Conservation (phyloP, 1,140 invertebrate species). For the Ceratosolen fusciceps region DNA sequence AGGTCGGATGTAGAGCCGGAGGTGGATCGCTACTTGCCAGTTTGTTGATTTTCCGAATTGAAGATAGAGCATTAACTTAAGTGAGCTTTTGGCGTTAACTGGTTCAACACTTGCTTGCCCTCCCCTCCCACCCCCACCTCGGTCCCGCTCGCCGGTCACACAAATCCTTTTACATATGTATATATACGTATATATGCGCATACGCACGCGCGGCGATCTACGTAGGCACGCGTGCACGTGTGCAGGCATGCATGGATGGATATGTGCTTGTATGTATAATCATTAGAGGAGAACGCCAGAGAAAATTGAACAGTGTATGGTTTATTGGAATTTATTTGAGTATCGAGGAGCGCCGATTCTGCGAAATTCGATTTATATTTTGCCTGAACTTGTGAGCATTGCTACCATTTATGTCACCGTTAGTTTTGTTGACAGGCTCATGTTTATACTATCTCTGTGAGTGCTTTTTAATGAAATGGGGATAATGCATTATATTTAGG, state of each 20-base stretch:
- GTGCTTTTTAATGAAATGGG: slow-evolving; percentile 44
- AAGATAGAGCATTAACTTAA: slow-evolving; percentile 40
- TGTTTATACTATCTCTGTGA: slow-evolving; percentile 31
- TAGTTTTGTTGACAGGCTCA: slow-evolving; percentile 7
- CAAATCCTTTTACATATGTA: too few relatives aligned
- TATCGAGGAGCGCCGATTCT: slow-evolving; percentile 10
- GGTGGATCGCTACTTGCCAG: not conserved
- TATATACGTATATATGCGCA: too few relatives aligned
- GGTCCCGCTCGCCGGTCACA: too few relatives aligned
- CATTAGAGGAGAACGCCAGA: not conserved
- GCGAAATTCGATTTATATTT: slow-evolving; percentile 37
- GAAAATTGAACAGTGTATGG: slow-evolving; percentile 5
- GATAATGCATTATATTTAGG: slow-evolving; percentile 28
- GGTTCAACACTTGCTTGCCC: not conserved
- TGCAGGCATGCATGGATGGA: not conserved
- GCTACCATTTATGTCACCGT: not conserved
- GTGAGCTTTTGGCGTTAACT: slow-evolving; percentile 8
- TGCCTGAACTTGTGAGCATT: slow-evolving; percentile 11
- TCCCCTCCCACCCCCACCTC: too few relatives aligned
- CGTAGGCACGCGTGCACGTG: not conserved
- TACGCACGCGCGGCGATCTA: not conserved
- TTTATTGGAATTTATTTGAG: slow-evolving; percentile 41
- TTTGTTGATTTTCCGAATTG: slow-evolving; percentile 1
- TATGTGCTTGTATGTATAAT: not conserved
- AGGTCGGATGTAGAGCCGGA: too few relatives aligned